Percentiles rank a stretch among this genome's conserved stretches.
These are phyloP conservation scores for Tetanocera ferruginea DNA, from an alignment of 2,888 invertebrate species.

Conservation along the genomic window DNA sequence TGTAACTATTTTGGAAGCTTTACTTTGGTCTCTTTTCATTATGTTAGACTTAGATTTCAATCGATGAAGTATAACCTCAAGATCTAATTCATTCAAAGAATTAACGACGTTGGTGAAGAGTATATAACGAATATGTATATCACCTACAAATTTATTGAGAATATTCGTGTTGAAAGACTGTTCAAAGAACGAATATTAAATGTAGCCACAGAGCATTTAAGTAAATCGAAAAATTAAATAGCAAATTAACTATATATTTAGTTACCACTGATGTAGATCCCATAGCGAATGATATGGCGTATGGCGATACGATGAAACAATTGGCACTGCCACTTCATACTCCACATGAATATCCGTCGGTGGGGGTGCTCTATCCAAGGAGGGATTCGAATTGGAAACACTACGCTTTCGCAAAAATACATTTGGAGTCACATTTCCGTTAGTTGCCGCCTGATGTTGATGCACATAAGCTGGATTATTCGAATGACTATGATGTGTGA, in stretches of 20 bases:
- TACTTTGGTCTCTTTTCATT: too few species aligned
- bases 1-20: too few species aligned
- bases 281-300: conserved; percentile 70
- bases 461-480: conserved; percentile 42
- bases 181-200: not conserved
- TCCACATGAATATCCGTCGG: conserved; percentile 67
- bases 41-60: too few species aligned
- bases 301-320: conserved; percentile 68
- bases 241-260: not conserved
- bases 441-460: not conserved
- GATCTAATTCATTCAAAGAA: too few species aligned
- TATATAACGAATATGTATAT: not conserved
- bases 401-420: conserved; percentile 63
- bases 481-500: conserved; percentile 40
- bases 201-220: not conserved
- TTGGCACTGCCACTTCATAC: conserved; percentile 69
- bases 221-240: too few species aligned
- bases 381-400: conserved; percentile 65
- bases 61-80: too few species aligned
- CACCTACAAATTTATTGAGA: not conserved
- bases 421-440: conserved; percentile 43
- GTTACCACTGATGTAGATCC: conserved; percentile 70
- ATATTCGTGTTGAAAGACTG: too few species aligned
- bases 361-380: conserved; percentile 61
- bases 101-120: not conserved